phyloP scores from a whole-genome alignment of 2,113 vertebrate species.

The Forbesichthys papilliferus region DNA sequence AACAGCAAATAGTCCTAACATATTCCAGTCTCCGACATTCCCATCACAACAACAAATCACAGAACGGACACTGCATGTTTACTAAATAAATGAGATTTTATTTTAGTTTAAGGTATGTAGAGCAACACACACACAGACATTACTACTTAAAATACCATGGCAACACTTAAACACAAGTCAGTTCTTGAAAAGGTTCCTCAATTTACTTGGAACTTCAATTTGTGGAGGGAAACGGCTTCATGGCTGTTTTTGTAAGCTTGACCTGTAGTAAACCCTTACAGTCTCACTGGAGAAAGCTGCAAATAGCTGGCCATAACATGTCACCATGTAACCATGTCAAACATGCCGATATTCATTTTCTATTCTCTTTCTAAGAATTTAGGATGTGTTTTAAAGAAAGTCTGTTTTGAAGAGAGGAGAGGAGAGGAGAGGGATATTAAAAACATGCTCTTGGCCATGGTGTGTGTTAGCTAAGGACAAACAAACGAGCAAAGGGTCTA shows the following conservation, averaged over 20 bases:
- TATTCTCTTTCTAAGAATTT: conserved; percentile 2
- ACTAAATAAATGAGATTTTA: too few relatives aligned
- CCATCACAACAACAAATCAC: too few relatives aligned
- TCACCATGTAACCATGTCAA: not conserved
- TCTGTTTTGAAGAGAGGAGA: conserved; percentile 16
- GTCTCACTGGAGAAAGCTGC: too few relatives aligned
- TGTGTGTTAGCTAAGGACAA: conserved; percentile 42
- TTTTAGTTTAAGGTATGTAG: too few relatives aligned
- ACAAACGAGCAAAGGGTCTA: conserved; percentile 39
- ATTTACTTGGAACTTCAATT: not conserved
- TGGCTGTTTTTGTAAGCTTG: too few relatives aligned
- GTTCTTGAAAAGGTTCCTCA: not conserved
- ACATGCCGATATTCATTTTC: not conserved
- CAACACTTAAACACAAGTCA: not conserved
- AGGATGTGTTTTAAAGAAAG: conserved; percentile 11
- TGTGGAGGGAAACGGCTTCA: not conserved
- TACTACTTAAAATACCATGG: not conserved
- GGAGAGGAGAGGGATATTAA: conserved; percentile 36
- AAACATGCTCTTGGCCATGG: conserved; percentile 55
- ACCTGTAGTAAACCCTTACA: too few relatives aligned
- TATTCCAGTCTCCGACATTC: too few relatives aligned
- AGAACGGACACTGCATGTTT: too few relatives aligned
- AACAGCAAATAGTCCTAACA: too few relatives aligned
- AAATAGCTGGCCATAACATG: not conserved
- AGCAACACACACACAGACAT: not conserved